phyloP scores from a whole-genome alignment of 2,888 invertebrate species.

The Agriopis leucophaearia region DNA sequence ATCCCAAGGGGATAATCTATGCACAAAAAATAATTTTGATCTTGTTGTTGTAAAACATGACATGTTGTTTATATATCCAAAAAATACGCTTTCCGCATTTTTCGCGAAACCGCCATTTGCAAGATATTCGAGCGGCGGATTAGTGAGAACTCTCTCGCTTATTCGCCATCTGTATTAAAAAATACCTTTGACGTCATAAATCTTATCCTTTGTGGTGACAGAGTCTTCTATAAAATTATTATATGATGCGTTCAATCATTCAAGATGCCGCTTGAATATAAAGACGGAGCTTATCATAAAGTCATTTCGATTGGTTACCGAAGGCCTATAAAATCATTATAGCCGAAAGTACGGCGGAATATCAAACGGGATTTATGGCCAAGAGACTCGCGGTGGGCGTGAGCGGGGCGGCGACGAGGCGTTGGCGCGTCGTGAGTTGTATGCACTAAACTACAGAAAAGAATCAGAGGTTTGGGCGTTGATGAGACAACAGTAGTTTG shows the following conservation, averaged over 20 bases:
- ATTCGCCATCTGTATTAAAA: too few relatives aligned
- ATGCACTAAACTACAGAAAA: too few relatives aligned
- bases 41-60: too few relatives aligned
- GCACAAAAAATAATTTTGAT: too few relatives aligned
- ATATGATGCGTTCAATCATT: constrained; percentile 26
- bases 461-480: too few relatives aligned
- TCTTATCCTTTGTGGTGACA: constrained; percentile 12
- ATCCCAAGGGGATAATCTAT: too few relatives aligned
- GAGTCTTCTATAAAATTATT: constrained; percentile 33
- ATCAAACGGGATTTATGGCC: constrained; percentile 4
- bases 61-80: too few relatives aligned
- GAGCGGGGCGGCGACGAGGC: not conserved
- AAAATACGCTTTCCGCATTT: too few relatives aligned
- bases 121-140: too few relatives aligned
- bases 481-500: too few relatives aligned
- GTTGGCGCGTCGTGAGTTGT: not conserved
- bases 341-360: constrained; percentile 5
- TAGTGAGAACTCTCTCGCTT: too few relatives aligned
- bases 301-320: constrained; percentile 5
- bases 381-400: not conserved
- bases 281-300: constrained; percentile 16
- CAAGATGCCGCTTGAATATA: constrained; percentile 20
- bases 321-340: constrained; percentile 27
- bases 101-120: too few relatives aligned
- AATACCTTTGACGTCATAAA: constrained; percentile 15